A percentile compares a stretch with the other conserved stretches of the same genome.
phyloP scores from a whole-genome alignment of 2,113 vertebrate species.

The Rhabdornis inornatus region DNA sequence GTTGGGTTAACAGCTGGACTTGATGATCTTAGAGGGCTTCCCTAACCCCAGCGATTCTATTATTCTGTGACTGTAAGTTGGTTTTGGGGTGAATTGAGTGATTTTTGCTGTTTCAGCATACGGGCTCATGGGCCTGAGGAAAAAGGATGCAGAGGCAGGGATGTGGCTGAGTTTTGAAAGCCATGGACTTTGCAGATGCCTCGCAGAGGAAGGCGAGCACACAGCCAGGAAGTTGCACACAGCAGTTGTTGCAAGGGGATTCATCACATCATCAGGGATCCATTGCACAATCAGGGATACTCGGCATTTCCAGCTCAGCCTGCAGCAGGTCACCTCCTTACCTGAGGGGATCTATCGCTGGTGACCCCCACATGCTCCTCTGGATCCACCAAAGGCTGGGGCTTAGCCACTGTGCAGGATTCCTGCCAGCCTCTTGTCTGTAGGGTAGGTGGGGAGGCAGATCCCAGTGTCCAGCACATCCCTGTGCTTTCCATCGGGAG shows the following conservation, averaged over 20 bases:
- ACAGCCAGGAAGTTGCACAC: neutral
- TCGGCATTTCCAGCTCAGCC: neutral
- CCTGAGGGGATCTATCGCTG: neutral
- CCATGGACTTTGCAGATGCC: neutral
- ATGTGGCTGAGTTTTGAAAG: neutral
- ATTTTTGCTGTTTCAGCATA: neutral
- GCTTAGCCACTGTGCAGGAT: neutral
- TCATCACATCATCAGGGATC: neutral
- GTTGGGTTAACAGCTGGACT: neutral
- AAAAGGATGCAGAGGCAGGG: neutral
- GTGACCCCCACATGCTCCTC: neutral
- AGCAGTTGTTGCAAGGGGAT: neutral
- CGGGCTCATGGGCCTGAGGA: neutral
- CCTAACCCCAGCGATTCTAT: neutral
- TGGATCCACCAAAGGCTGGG: neutral
- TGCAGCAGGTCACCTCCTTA: neutral
- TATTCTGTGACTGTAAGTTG: neutral
- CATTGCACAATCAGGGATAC: neutral
- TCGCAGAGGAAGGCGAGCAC: neutral
- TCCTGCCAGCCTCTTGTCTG: accelerated
- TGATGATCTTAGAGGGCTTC: neutral
- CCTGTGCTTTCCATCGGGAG: neutral
- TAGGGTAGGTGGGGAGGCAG: accelerated
- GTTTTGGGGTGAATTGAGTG: neutral
- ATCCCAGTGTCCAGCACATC: neutral